Conservation (phyloP, 2,888 invertebrate species). For the Leptarthrus brevirostris region DNA sequence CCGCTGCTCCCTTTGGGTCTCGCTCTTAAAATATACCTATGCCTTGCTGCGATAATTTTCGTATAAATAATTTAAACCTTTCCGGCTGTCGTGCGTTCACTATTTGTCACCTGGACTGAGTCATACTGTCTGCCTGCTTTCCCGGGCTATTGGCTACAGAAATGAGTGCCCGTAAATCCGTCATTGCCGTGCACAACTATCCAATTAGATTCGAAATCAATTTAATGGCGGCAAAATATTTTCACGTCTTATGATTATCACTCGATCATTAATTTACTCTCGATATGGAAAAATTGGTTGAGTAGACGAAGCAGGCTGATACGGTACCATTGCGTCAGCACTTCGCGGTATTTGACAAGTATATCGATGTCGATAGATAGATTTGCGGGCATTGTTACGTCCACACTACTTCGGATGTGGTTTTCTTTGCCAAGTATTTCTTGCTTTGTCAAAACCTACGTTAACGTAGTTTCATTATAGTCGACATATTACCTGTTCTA, state of each 20-base stretch:
- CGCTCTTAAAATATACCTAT: too few relatives aligned
- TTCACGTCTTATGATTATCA: conserved; percentile 58
- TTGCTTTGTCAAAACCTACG: not conserved
- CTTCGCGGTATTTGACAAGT: conserved; percentile 32
- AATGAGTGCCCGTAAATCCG: conserved; percentile 6
- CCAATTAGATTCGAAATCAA: conserved; percentile 55
- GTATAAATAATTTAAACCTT: conserved; percentile 20
- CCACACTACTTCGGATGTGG: not conserved
- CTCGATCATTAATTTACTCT: conserved; percentile 55
- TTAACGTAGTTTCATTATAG: conserved; percentile 9
- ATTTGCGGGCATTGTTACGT: not conserved
- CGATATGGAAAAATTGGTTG: conserved; percentile 52
- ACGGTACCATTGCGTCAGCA: not conserved
- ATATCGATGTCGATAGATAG: conserved; percentile 21
- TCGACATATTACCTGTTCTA: conserved; percentile 21
- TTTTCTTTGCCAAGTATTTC: not conserved
- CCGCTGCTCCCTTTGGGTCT: too few relatives aligned
- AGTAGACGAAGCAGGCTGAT: not conserved
- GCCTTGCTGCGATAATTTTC: conserved; percentile 11
- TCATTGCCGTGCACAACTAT: conserved; percentile 25
- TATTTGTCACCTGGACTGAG: conserved; percentile 31
- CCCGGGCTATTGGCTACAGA: not conserved
- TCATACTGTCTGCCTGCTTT: not conserved
- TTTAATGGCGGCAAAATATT: conserved; percentile 59
- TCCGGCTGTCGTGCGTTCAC: not conserved